Evolutionary conservation across 2,113 vertebrate species (phyloP).

Genomic region (Macrotus californicus): DNA sequence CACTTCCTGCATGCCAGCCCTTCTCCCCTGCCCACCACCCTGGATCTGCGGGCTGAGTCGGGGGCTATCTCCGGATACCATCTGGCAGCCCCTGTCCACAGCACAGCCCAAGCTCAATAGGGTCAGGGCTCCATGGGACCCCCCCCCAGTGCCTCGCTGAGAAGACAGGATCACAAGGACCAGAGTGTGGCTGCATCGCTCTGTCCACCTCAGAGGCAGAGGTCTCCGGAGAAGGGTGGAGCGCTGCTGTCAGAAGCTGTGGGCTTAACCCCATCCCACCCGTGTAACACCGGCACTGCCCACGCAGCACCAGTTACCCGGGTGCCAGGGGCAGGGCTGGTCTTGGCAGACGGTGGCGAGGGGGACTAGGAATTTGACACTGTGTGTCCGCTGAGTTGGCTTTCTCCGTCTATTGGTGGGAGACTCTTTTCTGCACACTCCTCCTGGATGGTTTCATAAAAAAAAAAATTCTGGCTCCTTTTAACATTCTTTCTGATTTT

Average conservation of each 20-base stretch:
- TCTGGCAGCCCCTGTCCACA: accelerated
- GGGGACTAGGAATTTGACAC: background rate
- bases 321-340: no score
- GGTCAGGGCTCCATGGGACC: background rate
- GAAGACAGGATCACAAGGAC: background rate
- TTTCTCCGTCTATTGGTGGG: background rate
- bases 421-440: background rate
- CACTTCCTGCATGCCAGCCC: background rate
- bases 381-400: background rate
- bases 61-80: background rate
- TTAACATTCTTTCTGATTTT: background rate
- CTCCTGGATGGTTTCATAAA: background rate
- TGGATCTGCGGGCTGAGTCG: background rate
- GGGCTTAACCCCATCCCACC: background rate
- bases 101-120: background rate
- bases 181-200: no score
- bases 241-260: background rate
- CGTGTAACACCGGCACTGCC: accelerated
- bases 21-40: background rate
- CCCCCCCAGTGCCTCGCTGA: background rate
- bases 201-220: background rate
- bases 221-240: no score
- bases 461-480: background rate
- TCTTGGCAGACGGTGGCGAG: no score
- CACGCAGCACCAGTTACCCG: accelerated